Conservation (phyloP, 2,888 invertebrate genomes). For the Drosophila dives region DNA sequence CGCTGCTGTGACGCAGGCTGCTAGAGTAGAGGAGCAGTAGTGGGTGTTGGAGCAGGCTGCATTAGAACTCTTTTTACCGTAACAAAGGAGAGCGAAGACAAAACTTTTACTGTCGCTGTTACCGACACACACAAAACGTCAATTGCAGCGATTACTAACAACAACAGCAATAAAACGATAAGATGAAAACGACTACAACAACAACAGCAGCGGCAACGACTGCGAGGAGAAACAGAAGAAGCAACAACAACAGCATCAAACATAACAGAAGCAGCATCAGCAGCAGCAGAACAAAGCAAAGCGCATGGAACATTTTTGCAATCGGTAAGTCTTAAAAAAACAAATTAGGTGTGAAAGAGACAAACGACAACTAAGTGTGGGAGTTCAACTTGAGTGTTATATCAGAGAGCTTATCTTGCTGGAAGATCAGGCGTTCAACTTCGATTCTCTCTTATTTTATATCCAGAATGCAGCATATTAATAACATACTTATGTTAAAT, state of each 20-base stretch:
- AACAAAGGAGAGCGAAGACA: constrained; percentile 17
- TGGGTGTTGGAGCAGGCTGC: constrained; percentile 2
- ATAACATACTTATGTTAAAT: background rate
- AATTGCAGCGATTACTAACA: constrained; percentile 23
- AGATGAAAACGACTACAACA: constrained; percentile 42
- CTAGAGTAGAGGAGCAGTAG: constrained; percentile 14
- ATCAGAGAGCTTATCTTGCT: background rate
- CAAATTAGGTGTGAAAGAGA: background rate
- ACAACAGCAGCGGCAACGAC: constrained; percentile 20
- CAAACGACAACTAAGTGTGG: background rate
- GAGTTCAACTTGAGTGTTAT: background rate
- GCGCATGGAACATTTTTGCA: constrained; percentile 70
- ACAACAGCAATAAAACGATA: constrained; percentile 34
- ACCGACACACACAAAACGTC: constrained; percentile 14
- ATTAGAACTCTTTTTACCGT: constrained; percentile 33
- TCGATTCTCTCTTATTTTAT: background rate
- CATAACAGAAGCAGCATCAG: constrained; percentile 15
- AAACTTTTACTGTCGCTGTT: constrained; percentile 29
- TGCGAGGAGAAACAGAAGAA: constrained; percentile 9
- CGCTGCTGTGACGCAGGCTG: constrained; percentile 39
- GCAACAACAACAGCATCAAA: constrained; percentile 24
- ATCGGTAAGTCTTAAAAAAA: constrained; percentile 73
- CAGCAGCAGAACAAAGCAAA: constrained; percentile 42
- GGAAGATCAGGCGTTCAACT: background rate
- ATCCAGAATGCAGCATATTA: background rate